Evolutionary conservation across 2,797 vertebrate genomes (phyloP).

Genomic region (Ateles fusciceps): DNA sequence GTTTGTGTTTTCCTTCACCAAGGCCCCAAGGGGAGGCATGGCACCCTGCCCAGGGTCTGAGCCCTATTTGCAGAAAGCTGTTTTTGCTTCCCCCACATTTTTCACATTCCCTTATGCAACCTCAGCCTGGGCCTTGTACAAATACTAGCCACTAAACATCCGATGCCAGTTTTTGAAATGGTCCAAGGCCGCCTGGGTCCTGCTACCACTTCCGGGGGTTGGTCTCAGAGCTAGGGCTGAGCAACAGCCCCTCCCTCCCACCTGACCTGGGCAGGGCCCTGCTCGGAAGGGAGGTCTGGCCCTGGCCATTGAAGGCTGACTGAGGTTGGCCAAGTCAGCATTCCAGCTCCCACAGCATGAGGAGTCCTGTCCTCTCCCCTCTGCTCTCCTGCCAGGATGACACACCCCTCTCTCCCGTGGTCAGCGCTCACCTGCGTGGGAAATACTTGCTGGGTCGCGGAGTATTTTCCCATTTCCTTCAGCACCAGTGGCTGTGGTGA

Average conservation of each 20-base stretch:
- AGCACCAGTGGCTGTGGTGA: neutral
- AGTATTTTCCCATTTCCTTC: neutral
- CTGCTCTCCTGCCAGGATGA: neutral
- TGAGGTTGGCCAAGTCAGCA: neutral
- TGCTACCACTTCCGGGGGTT: neutral
- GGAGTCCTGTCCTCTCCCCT: neutral
- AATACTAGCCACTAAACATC: neutral
- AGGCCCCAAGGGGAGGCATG: neutral
- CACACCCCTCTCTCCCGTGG: neutral
- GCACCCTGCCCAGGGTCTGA: neutral
- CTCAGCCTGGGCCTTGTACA: neutral
- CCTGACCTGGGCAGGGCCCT: neutral
- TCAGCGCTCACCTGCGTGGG: neutral
- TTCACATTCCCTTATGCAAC: conserved; percentile 28
- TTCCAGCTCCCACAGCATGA: neutral
- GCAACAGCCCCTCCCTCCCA: neutral
- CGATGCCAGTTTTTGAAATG: conserved; percentile 25
- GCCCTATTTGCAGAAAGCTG: neutral
- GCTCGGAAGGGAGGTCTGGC: neutral
- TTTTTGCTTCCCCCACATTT: conserved; percentile 6
- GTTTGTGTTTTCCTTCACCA: neutral
- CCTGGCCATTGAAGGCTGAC: neutral
- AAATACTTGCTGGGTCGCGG: neutral
- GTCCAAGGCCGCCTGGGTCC: neutral
- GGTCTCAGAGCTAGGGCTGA: neutral